phyloP scores from a whole-genome alignment of 2,888 invertebrate species.

The Diarsia rubi region DNA sequence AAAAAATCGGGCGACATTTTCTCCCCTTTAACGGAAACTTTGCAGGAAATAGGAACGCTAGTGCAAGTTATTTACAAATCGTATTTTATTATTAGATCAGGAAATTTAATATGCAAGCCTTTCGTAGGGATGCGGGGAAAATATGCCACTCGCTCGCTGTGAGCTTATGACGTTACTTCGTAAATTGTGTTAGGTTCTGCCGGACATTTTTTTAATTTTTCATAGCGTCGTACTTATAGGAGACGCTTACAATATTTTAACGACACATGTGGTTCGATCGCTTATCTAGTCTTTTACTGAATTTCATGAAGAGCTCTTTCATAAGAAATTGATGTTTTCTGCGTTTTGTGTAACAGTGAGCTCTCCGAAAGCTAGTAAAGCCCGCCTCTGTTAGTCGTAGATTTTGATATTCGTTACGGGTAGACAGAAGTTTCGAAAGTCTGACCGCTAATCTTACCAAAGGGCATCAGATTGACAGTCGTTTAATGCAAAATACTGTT shows the following conservation, averaged over 20 bases:
- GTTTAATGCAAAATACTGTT: not conserved
- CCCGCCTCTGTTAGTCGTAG: not conserved
- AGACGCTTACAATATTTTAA: not conserved
- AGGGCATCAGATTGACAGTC: not conserved
- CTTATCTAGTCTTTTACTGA: no score
- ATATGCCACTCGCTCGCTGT: not conserved
- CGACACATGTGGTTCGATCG: not conserved
- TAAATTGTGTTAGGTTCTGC: not conserved
- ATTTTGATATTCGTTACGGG: not conserved
- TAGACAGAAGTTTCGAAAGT: not conserved
- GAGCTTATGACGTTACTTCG: slow-evolving; percentile 2
- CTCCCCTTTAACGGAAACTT: slow-evolving; percentile 8
- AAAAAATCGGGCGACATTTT: not conserved
- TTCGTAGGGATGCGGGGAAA: slow-evolving; percentile 9
- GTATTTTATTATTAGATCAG: slow-evolving; percentile 21
- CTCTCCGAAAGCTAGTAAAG: not conserved
- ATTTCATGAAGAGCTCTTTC: not conserved
- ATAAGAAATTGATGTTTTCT: not conserved
- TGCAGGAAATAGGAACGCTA: slow-evolving; percentile 16
- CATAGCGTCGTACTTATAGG: not conserved
- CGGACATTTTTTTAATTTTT: not conserved
- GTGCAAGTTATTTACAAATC: slow-evolving; percentile 8
- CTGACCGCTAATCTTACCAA: no score
- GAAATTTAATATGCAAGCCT: slow-evolving; percentile 21
- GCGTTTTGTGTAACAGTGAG: not conserved